These are phyloP conservation scores for Budorcas taxicolor DNA, from an alignment of 2,113 vertebrate species.

Conservation along the genomic window DNA sequence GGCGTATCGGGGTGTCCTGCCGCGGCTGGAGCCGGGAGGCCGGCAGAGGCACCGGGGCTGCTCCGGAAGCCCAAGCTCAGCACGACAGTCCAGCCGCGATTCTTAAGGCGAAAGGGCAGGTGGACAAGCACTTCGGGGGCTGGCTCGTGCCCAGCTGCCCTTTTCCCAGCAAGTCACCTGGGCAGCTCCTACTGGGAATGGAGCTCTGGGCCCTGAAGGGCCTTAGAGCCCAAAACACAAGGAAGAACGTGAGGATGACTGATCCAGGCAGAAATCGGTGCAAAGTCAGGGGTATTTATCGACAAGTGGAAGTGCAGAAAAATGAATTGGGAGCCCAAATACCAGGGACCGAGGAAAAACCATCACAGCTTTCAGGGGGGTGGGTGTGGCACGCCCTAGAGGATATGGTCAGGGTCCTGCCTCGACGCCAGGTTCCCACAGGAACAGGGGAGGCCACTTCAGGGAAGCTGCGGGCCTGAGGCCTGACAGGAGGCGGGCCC, in stretches of 20 bases:
- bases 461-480: not conserved
- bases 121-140: not conserved
- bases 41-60: not conserved
- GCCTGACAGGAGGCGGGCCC: not conserved
- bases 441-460: not conserved
- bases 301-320: not conserved
- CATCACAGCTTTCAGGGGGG: not conserved
- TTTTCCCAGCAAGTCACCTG: no score
- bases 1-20: fast-evolving
- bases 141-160: no score
- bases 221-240: not conserved
- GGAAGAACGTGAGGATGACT: not conserved
- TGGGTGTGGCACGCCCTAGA: fast-evolving
- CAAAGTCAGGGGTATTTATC: not conserved
- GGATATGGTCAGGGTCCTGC: not conserved
- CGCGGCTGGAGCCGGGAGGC: not conserved
- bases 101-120: not conserved
- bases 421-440: not conserved
- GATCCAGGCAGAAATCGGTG: no score
- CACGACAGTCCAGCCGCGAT: not conserved
- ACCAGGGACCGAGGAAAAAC: not conserved
- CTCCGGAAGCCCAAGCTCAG: not conserved
- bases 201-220: not conserved
- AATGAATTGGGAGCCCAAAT: not conserved
- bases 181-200: not conserved